A percentile compares a stretch with the other conserved stretches of the same genome.
These are phyloP conservation scores for Onychomys leucogaster DNA, from an alignment of 2,797 vertebrate genomes.

Conservation along the genomic window DNA sequence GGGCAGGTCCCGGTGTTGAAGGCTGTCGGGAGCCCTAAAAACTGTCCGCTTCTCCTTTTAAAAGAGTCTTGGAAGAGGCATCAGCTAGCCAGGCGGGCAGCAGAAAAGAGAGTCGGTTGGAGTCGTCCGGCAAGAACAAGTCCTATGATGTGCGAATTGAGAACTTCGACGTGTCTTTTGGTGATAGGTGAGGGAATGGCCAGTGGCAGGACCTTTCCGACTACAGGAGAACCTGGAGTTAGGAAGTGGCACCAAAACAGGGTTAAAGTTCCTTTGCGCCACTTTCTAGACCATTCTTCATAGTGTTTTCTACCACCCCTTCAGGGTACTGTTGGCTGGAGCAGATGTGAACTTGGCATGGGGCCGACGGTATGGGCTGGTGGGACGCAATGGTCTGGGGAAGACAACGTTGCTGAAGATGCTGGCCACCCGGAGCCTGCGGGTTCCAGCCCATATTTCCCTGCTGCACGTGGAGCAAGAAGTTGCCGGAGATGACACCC, in stretches of 20 bases:
- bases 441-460: constrained; percentile 95
- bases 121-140: constrained; percentile 97
- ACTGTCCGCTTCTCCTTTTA: background rate
- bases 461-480: constrained; percentile 98
- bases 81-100: constrained; percentile 98
- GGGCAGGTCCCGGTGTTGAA: background rate
- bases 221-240: background rate
- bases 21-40: background rate
- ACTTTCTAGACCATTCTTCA: background rate
- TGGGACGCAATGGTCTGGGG: constrained; percentile 96
- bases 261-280: background rate
- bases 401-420: constrained; percentile 98
- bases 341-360: constrained; percentile 94
- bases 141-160: constrained; percentile 97
- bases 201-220: background rate
- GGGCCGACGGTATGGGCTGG: constrained; percentile 95
- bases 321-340: constrained; percentile 94
- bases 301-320: background rate
- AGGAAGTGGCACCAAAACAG: background rate
- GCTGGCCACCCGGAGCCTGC: constrained; percentile 94
- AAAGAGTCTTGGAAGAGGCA: constrained; percentile 96
- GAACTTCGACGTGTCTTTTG: constrained; percentile 98
- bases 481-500: constrained; percentile 95
- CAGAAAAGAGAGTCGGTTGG: constrained; percentile 96
- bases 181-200: constrained; percentile 92